Base-by-base conservation (phyloP, 1,140 invertebrate species). In the Leptinotarsa undecemlineata region DNA sequence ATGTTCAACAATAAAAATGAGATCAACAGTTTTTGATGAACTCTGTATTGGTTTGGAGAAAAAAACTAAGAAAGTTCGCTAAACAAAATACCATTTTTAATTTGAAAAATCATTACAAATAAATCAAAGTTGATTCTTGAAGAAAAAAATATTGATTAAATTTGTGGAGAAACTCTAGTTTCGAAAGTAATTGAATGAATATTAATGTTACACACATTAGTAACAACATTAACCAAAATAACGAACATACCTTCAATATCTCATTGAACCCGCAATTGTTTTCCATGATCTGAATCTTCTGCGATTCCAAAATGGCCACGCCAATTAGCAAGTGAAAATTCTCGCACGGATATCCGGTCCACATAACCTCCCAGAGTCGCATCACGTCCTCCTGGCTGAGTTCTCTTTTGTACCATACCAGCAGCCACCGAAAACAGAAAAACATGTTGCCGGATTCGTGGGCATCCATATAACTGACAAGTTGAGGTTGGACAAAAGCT, bases 391-490 rank as follows among this genome's bases (percentile, higher is more conserved):
- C 85, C 66, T 91, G 88, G 33, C 88, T 89, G 79, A 96, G 92
- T 86, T 96, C 94, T 76, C 94, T 84, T 85, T 96, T 96, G 80
- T 94, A 95, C 85, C 93, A 90, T 11, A 96, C 93, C 4, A 96
- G 86, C 3, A 95, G 87, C 94, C 94, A 95, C 19, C 98, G 92
- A 86, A 99, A 99, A 86, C 96, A 99, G 86, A 99, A 99, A 84
- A 97, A 99, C 93, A 99, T 96, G 84, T 99, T 99, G 4, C 93
- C 94, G 3, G 97, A 98, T 76, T 99, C 97, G 81, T 98, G 94
- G 26, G 89, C 90, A 76, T 95, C 92, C 82, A 96, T 89, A 86
- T 99, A 98, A 69, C 91, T 90, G 62, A 93, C 94, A 42, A 99
- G 87, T 70, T 92, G 90, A 1, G 96, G 95, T 83, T 96, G 94